These are phyloP conservation scores for Drosophila bocqueti DNA, from an alignment of 1,140 invertebrate species.

Conservation along the genomic window DNA sequence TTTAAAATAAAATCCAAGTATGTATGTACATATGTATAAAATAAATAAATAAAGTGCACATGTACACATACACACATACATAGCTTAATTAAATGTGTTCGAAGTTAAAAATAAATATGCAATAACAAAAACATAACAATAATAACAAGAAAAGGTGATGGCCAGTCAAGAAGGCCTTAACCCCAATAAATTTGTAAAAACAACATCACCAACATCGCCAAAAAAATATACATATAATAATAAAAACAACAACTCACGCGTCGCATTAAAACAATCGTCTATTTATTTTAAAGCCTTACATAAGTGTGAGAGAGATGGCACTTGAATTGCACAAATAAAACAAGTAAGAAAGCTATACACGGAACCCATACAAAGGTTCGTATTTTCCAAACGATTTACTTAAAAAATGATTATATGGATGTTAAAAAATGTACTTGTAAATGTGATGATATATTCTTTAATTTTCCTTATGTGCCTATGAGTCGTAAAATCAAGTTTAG, in stretches of 20 bases:
- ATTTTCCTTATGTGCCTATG: neutral
- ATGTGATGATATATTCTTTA: no score
- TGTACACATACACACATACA: conserved; percentile 9
- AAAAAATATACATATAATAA: conserved; percentile 5
- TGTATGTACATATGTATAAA: neutral
- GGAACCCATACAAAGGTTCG: neutral
- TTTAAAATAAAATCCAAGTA: conserved; percentile 45
- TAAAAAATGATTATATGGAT: neutral
- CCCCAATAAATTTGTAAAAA: conserved; percentile 75
- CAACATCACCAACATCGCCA: conserved; percentile 22
- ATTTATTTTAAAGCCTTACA: conserved; percentile 11
- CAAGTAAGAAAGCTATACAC: conserved; percentile 6
- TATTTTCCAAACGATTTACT: neutral
- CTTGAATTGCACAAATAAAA: conserved; percentile 1
- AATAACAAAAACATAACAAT: conserved; percentile 22
- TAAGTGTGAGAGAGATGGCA: neutral
- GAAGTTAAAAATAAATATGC: conserved; percentile 53
- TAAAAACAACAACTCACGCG: conserved; percentile 21
- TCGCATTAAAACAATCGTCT: conserved; percentile 14
- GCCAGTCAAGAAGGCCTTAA: conserved; percentile 69
- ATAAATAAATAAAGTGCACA: conserved; percentile 2
- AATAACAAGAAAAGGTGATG: conserved; percentile 34
- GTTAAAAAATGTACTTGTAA: no score
- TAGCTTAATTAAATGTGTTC: conserved; percentile 33
- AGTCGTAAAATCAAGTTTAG: neutral